Base-by-base conservation (phyloP, 2,888 invertebrate species). In the Scelioninae gen. 1 region DNA sequence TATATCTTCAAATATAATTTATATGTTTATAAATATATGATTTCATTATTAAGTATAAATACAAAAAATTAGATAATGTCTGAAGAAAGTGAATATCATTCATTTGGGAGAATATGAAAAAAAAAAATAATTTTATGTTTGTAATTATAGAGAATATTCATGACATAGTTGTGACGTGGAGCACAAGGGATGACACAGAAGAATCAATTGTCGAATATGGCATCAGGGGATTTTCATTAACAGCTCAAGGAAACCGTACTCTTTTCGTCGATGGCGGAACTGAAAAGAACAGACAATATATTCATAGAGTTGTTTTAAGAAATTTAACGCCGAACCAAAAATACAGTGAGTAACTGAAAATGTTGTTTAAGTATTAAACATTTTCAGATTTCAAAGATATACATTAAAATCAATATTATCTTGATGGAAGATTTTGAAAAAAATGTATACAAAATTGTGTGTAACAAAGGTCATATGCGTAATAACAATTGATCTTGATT, bases 81-180 rank as follows among this genome's bases (percentile, higher is more conserved):
- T n/a, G n/a, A n/a, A n/a, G n/a, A 23, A 23, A 23, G 4, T 23
- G 23, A 2, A 23, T 23, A 38, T 38, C 1, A 38, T 9, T 38
- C 5, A 38, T 38, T 38, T 38, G 8, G 0, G 38, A 38, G 10
- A 38, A 4, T 47, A 47, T 16, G 2, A 6, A 16, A 47, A 15
- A 16, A 6, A 47, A 16, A 15, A 38, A 5, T 47, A 5, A 15
- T 4, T 15, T 11, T 7, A 5, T 15, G 15, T 31, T 23, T 60
- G 13, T 31, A 68, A 31, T 38, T 92, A 49, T 92, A 96, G 95
- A 95, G 83, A 94, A 94, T 88, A 92, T 94, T 62, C 94, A 93
- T 84, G 95, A 96, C 88, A 95, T 97, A 85, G 94, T 96, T 32
- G 95, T 97, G 34, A 97, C 97, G 84, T 97, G 97, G 97, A 95